Percentiles rank a stretch among this genome's conserved stretches.
phyloP scores from a whole-genome alignment of 2,797 vertebrate species.

The Oreochromis mossambicus region DNA sequence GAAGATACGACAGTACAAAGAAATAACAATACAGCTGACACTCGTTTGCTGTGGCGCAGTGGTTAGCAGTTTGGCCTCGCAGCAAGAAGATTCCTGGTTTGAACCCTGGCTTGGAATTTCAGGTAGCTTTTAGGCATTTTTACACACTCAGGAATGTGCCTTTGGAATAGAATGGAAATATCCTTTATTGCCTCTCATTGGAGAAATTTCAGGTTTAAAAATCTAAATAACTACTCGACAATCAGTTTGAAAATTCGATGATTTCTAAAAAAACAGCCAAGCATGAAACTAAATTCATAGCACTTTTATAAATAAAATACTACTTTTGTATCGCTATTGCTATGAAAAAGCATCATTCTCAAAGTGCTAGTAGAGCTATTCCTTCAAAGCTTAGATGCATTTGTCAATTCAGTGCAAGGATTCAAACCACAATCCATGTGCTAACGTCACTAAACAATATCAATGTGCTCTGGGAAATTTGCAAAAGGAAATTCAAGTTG shows the following conservation, averaged over 20 bases:
- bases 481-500: conserved; percentile 45
- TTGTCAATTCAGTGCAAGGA: neutral
- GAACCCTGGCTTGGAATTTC: neutral
- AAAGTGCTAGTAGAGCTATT: neutral
- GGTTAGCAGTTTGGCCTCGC: neutral
- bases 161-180: neutral
- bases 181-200: neutral
- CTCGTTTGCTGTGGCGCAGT: neutral
- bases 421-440: neutral
- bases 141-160: neutral
- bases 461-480: conserved; percentile 50
- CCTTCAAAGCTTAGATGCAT: neutral
- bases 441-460: conserved; percentile 34
- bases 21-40: neutral
- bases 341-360: neutral
- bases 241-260: neutral
- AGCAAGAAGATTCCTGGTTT: neutral
- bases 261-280: neutral
- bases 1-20: neutral
- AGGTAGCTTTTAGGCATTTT: neutral
- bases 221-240: neutral
- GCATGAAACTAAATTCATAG: neutral
- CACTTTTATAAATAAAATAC: neutral
- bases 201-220: neutral
- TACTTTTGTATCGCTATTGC: neutral